These are phyloP conservation scores for Apogon talboti DNA, from an alignment of 2,797 vertebrate species.

Conservation along the genomic window DNA sequence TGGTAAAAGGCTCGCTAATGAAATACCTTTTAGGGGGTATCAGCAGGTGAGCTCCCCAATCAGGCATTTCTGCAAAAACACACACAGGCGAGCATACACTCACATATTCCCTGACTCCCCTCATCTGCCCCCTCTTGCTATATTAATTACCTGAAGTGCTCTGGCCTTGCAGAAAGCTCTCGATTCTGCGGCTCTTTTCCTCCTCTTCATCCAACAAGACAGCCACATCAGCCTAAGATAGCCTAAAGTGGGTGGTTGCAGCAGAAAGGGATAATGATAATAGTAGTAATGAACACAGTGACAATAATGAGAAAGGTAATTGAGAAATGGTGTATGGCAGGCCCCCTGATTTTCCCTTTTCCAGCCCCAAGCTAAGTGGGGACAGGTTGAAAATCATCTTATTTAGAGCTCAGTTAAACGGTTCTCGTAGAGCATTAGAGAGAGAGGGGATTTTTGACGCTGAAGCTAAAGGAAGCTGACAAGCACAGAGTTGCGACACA, in stretches of 20 bases:
- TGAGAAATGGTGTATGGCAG: slow-evolving; percentile 71
- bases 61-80: slow-evolving; percentile 69
- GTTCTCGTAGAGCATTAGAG: slow-evolving; percentile 45
- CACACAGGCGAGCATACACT: slow-evolving; percentile 61
- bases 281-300: slow-evolving; percentile 75
- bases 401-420: slow-evolving; percentile 68
- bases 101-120: slow-evolving; percentile 85
- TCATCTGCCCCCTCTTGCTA: slow-evolving; percentile 89
- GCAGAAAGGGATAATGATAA: slow-evolving; percentile 73
- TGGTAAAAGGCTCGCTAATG: slow-evolving; percentile 90
- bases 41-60: slow-evolving; percentile 94
- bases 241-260: slow-evolving; percentile 68
- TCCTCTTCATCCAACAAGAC: slow-evolving; percentile 61
- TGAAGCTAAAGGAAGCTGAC: slow-evolving; percentile 63
- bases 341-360: slow-evolving; percentile 63
- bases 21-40: slow-evolving; percentile 92
- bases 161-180: slow-evolving; percentile 83
- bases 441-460: slow-evolving; percentile 49
- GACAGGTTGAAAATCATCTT: slow-evolving; percentile 73
- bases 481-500: slow-evolving; percentile 53
- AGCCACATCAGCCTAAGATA: slow-evolving; percentile 58
- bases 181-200: slow-evolving; percentile 68
- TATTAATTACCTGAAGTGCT: slow-evolving; percentile 95
- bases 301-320: slow-evolving; percentile 82
- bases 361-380: slow-evolving; percentile 66